Conservation (phyloP, 2,888 invertebrate species). For the Anthrax anthrax region DNA sequence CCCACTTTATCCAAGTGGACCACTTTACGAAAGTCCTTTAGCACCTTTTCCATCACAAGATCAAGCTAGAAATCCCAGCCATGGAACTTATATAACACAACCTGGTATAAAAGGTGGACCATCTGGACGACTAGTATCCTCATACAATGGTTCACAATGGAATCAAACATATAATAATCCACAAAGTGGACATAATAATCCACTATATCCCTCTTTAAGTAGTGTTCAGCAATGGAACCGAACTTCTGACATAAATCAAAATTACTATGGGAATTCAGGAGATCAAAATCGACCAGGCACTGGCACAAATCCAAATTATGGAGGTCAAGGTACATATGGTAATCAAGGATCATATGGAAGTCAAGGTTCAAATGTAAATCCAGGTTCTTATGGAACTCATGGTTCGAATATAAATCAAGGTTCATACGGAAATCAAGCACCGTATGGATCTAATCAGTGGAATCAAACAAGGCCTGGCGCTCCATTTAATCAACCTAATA, state of each 20-base stretch:
- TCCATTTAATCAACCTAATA: background rate
- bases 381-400: background rate
- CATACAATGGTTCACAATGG: background rate
- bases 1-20: background rate
- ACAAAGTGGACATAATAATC: background rate
- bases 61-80: background rate
- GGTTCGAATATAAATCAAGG: background rate
- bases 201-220: background rate
- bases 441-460: background rate
- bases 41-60: background rate
- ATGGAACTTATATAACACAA: background rate
- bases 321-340: background rate
- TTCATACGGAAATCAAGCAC: background rate
- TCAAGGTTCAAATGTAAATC: background rate
- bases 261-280: background rate
- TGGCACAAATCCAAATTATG: background rate
- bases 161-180: background rate
- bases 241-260: background rate
- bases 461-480: background rate
- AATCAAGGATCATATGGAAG: background rate
- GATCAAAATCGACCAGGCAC: background rate
- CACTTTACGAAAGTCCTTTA: background rate
- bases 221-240: background rate
- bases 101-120: background rate
- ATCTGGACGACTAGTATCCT: background rate